These are phyloP conservation scores for Tylochromis polylepis DNA, from an alignment of 2,113 vertebrate species.

Conservation along the genomic window DNA sequence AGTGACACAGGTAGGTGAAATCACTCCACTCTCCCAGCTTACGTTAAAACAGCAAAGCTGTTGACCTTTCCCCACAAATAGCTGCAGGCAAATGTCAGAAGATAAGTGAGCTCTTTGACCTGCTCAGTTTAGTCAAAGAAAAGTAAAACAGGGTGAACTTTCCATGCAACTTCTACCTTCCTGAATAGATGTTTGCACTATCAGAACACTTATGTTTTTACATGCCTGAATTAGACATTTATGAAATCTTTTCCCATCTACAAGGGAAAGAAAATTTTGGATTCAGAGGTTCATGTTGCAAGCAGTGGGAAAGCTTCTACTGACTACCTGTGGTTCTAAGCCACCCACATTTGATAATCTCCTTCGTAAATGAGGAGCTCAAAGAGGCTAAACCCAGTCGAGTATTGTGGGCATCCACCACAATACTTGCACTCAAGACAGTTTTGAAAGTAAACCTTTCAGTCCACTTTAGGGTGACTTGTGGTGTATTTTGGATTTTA, in stretches of 20 bases:
- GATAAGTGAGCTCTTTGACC: slow-evolving; percentile 20
- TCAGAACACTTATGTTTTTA: background rate
- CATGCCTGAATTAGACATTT: background rate
- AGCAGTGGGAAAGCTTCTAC: slow-evolving; percentile 5
- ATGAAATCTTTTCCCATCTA: background rate
- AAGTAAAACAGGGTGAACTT: background rate
- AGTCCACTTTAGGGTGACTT: background rate
- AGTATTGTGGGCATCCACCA: slow-evolving; percentile 13
- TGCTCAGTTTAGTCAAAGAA: background rate
- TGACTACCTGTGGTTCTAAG: slow-evolving; percentile 46
- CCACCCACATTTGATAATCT: slow-evolving; percentile 59
- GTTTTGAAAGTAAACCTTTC: background rate
- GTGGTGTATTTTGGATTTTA: background rate
- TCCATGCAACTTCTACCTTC: background rate
- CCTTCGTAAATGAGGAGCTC: slow-evolving; percentile 51
- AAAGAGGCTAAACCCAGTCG: slow-evolving; percentile 62
- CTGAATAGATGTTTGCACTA: background rate
- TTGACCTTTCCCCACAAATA: slow-evolving; percentile 33
- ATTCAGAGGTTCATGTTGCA: background rate
- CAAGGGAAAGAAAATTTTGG: background rate
- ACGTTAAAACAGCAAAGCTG: slow-evolving; percentile 6
- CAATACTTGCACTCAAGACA: slow-evolving; percentile 5
- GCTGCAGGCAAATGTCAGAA: slow-evolving; percentile 46
- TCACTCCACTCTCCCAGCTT: background rate
- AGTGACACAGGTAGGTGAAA: slow-evolving; percentile 46